Base-by-base conservation (phyloP, 1,140 invertebrate genomes). In the Drosophila nebulosa region DNA sequence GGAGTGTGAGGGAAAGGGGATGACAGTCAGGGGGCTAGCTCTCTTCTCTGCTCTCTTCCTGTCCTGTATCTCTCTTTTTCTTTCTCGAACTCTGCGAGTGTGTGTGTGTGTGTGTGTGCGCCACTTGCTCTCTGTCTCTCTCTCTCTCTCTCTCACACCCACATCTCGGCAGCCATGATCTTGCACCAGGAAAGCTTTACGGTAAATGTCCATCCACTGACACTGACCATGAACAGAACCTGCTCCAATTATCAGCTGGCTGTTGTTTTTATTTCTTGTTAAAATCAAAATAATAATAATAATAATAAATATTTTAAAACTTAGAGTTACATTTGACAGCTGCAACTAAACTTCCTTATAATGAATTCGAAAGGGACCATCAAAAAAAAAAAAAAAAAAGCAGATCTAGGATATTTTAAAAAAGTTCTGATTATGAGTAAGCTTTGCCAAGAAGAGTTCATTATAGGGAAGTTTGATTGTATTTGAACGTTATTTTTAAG, bases 241-340 rank as follows among this genome's bases (percentile, higher is more conserved):
- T 71, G 81, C 81, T 62, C 62, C 72, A 64, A 72, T 61, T 75
- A 76, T 79, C 64, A 85, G 77, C 81, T 86, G 81, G 67, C 78
- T 85, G 74, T 86, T 78, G 60, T 73, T 84, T 68, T 85, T 84
- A 35, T 67, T 58, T 58, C 62, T 57, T 26, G 52, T 56, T 65
- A 70, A 50, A 61, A 62, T 72, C 62, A 69, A 60, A 76, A 53
- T 56, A 61, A 79, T 32, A 76, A 65, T 63, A 81, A 69, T 69
- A 69, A 52, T 66, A 64, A 35, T 57, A 64, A 78, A 74, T 63
- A 63, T 39, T 81, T 57, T 51, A 51, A 53, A 46, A 18, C 3
- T 2, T 10, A 10, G 21, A n/a, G n/a, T n/a, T n/a, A n/a, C n/a
- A n/a, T n/a, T n/a, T n/a, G n/a, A n/a, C n/a, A n/a, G n/a, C n/a